Base-by-base conservation (phyloP, 1,140 invertebrate species). In the Neodiprion fabricii region DNA sequence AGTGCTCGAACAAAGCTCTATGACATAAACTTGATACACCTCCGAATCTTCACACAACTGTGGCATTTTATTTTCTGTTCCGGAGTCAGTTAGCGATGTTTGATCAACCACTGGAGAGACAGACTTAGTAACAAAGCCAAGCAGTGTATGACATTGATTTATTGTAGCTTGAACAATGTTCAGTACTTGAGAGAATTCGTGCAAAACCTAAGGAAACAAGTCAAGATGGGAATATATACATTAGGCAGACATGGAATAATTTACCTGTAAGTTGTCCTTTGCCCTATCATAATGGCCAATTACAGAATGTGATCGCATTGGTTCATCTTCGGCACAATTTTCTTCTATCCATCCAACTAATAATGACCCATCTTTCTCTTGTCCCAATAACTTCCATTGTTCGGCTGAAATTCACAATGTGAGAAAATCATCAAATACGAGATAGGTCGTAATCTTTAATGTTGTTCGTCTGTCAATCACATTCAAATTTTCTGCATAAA, bases 141-240 rank as follows among this genome's bases (percentile, higher is more conserved):
- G 79, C 73, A 94, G 82, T 9, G 91, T 92, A 53, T 89, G 89
- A 75, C 87, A 91, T 75, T 91, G 90, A 84, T 95, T 95, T 4
- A 95, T 89, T 9, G 93, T 93, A n/a, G 94, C 94, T 88, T 96
- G 95, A 72, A 95, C 91, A 48, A 95, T 89, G 82, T 93, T 95
- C 23, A 90, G 77, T 78, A 91, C 87, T 47, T 91, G 87, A 10
- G 90, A 80, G 84, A 95, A 94, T 23, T 89, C 90, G 81, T 93
- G 89, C 3, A 96, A 82, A 48, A 91, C 87, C 80, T 91, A 83
- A 21, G 93, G 84, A 48, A 49, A 67, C 67, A 23, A 61, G 73
- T 74, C 69, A 40, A 70, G 69, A 74, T 72, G 1, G 28, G 28
- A 5, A 40, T 40, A 40, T 10, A 73, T 14, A 73, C 14, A 23